Conservation (phyloP, 2,888 invertebrate species). For the Campoplex capitator region DNA sequence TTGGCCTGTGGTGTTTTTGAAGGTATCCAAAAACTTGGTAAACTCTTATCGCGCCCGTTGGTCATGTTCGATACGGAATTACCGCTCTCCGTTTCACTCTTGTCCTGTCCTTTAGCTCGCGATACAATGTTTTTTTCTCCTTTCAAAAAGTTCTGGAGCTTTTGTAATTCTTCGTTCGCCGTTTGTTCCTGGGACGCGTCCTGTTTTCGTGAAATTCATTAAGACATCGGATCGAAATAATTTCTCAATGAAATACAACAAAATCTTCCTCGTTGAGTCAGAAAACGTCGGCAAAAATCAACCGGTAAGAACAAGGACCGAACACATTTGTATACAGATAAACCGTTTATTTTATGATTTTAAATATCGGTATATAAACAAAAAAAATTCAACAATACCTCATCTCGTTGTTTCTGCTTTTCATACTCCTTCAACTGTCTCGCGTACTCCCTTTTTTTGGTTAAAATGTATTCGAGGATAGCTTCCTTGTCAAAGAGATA, state of each 20-base stretch:
- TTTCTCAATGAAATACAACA: background rate
- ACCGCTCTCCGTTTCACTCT: slow-evolving; percentile 55
- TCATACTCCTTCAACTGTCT: slow-evolving; percentile 97
- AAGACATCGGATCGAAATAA: background rate
- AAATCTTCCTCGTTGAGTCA: background rate
- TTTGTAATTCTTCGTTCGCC: slow-evolving; percentile 90
- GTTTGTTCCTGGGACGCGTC: slow-evolving; percentile 89
- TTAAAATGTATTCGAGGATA: slow-evolving; percentile 96
- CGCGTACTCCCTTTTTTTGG: slow-evolving; percentile 96
- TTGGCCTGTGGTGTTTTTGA: slow-evolving; percentile 95
- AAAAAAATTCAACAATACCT: slow-evolving; percentile 83
- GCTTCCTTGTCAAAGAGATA: slow-evolving; percentile 98
- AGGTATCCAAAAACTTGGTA: slow-evolving; percentile 99
- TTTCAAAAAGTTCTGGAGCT: slow-evolving; percentile 92
- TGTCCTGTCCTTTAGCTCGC: slow-evolving; percentile 63
- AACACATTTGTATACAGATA: too few relatives aligned
- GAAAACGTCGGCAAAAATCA: too few relatives aligned
- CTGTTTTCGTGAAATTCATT: slow-evolving; percentile 68
- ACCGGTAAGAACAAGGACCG: too few relatives aligned
- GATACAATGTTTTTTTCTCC: slow-evolving; percentile 91
- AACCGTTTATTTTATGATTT: too few relatives aligned
- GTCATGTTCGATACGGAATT: slow-evolving; percentile 92
- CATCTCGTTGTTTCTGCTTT: slow-evolving; percentile 92
- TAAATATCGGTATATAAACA: too few relatives aligned
- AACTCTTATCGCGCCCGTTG: slow-evolving; percentile 90